Evolutionary conservation across 2,797 vertebrate species (phyloP), one percentile per base, ranked within the genome.

Genomic region (Argentina silus): DNA sequence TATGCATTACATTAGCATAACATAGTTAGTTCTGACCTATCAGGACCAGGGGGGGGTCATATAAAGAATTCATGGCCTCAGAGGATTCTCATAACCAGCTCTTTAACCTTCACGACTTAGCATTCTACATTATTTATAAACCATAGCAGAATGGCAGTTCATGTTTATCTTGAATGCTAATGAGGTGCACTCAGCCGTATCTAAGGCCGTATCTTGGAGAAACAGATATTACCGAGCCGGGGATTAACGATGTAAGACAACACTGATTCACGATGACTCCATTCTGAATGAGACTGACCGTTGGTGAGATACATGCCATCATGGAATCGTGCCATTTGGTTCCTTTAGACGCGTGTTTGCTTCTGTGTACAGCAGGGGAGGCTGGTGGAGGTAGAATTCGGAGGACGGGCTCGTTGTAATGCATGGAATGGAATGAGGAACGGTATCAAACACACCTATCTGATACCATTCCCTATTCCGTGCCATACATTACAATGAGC

Each of bases 61-160:
- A 91, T 93, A 91, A 92, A 92, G 83, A 87, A 93, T 92, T 92
- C 81, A 92, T 91, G 67, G 81, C 72, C 77, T 73, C 2, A 44
- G 79, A 87, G 88, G 86, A 92, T 90, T 85, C 80, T 87, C 78
- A 86, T 85, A 89, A 81, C 83, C 67, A 45, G 73, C 85, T 85
- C 90, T 89, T 91, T 91, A 90, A 93, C 87, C 83, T 89, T 80
- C 83, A 83, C 84, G 83, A 86, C 86, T 81, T 78, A 77, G 64
- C 78, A 63, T 72, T 7, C 79, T 93, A 86, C 89, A 93, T 93
- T 88, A 94, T 94, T 93, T 80, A 94, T 87, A 1, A 80, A 72
- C 55, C 51, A 17, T 21, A 77, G 77, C 60, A 61, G 77, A 17
- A 87, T 72, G 86, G 81, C 86, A 85, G 78, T 61, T 86, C 85